Evolutionary conservation across 1,140 invertebrate genomes (phyloP), one percentile per base, ranked within the genome.

Genomic region (Drosophila nebulosa): DNA sequence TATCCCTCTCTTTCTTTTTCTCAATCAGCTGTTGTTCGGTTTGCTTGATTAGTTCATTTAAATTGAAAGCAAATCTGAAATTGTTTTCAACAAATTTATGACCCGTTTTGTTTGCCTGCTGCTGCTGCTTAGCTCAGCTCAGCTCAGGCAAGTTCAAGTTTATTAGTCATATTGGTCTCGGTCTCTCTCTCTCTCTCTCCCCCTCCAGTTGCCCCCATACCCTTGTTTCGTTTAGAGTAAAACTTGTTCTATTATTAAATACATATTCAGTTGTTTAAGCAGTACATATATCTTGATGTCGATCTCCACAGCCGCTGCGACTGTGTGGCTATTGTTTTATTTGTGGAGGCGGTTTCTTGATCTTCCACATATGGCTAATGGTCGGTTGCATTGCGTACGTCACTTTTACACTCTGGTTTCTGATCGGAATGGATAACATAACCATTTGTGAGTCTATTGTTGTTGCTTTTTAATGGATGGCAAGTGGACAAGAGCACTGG

Each of bases 91-190:
- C 39, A 46, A 46, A 46, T 46, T 46, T 46, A 46, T 46, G 39
- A 18, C 7, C 16, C 39, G 16, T 46, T 21, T 46, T 21, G 18
- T 46, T 46, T 2, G 16, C n/a, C n/a, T n/a, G n/a, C n/a, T n/a
- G n/a, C n/a, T n/a, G n/a, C n/a, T n/a, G n/a, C n/a, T n/a, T n/a
- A n/a, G n/a, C 39, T 21, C 16, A 46, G 39, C 64, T 9, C n/a
- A n/a, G n/a, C 27, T 56, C 62, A 36, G 63, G 62, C 80, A 85
- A 85, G 80, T 86, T 85, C 80, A 85, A 85, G 80, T 85, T 81
- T 85, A 72, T 84, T 85, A 86, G 65, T 81, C 81, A 86, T 64
- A 52, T 65, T 32, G 16, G 26, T 12, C 52, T 69, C 35, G n/a
- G n/a, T n/a, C 51, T 64, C 32, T 50, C 58, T 27, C 36, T 10